Evolutionary conservation across 1,140 invertebrate species (phyloP).

Genomic region (Magallana gigas): DNA sequence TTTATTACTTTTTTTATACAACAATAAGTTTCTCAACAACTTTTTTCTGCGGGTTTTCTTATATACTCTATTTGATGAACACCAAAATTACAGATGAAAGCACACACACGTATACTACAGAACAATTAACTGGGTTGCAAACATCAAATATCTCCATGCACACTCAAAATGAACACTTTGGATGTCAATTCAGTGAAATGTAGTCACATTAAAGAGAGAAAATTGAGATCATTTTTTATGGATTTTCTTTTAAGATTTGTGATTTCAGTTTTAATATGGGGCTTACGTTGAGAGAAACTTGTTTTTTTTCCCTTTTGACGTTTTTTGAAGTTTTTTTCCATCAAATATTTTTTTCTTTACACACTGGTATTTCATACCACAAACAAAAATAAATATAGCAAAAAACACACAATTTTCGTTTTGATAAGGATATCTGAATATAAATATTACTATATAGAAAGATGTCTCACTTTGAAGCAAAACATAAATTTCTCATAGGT

Average conservation of each 20-base stretch:
- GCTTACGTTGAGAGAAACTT: not conserved
- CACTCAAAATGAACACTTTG: slow-evolving; percentile 30
- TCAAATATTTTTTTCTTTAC: not conserved
- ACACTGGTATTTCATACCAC: slow-evolving; percentile 21
- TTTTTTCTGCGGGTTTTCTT: not conserved
- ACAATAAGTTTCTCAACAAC: slow-evolving; percentile 36
- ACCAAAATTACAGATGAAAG: slow-evolving; percentile 20
- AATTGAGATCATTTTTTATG: slow-evolving; percentile 7
- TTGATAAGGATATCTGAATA: not conserved
- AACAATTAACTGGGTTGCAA: not conserved
- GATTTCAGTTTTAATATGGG: not conserved
- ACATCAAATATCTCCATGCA: slow-evolving; percentile 3
- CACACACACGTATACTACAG: slow-evolving; percentile 9
- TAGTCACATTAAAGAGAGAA: not conserved
- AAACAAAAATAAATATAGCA: slow-evolving; percentile 33
- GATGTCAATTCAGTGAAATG: not conserved
- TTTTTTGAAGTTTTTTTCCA: not conserved
- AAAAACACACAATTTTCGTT: not conserved
- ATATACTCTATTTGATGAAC: not conserved
- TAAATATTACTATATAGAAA: not conserved
- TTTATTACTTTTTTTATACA: not conserved
- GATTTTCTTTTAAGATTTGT: slow-evolving; percentile 6
- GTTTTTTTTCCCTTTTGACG: not conserved
- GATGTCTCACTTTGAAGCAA: not conserved
- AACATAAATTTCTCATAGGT: not conserved